phyloP scores from a whole-genome alignment of 2,797 vertebrate species.

The Parotocinclus haroldoi region DNA sequence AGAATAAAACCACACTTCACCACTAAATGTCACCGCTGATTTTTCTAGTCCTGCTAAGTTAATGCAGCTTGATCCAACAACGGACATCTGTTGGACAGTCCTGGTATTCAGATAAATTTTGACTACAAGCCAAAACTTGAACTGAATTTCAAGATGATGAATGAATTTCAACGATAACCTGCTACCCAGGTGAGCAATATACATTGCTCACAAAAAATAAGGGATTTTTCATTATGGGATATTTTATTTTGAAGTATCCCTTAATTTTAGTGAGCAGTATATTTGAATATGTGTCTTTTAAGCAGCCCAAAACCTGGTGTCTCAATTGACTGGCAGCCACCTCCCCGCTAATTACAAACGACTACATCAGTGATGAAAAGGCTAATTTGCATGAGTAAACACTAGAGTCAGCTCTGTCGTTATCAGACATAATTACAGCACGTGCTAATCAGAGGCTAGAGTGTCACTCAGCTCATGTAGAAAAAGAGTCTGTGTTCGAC shows the following conservation, averaged over 20 bases:
- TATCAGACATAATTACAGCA: conserved; percentile 43
- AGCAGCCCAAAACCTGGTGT: conserved; percentile 48
- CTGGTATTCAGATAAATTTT: too few species aligned
- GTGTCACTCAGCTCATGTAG: conserved; percentile 10
- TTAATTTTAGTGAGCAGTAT: neutral
- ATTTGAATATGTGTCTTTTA: neutral
- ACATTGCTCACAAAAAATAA: too few species aligned
- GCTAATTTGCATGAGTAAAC: conserved; percentile 46
- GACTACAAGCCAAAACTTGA: too few species aligned
- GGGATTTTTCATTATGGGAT: too few species aligned
- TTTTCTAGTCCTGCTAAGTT: too few species aligned
- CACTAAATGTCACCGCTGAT: too few species aligned
- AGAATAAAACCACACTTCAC: too few species aligned
- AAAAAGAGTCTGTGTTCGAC: neutral
- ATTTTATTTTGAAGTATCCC: too few species aligned
- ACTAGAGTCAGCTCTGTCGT: conserved; percentile 41
- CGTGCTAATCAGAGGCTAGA: conserved; percentile 42
- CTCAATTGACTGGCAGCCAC: conserved; percentile 58
- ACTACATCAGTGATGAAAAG: conserved; percentile 41
- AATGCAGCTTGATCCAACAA: too few species aligned
- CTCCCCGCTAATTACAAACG: conserved; percentile 54
- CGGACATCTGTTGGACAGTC: too few species aligned
- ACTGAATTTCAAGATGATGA: too few species aligned
- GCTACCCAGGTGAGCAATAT: neutral
- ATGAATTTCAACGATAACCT: neutral